Evolutionary conservation across 92 coral and sea anemone genomes (phyloP), one percentile per base, ranked within the genome.

Genomic region (Hydrozoanthus gracilis): DNA sequence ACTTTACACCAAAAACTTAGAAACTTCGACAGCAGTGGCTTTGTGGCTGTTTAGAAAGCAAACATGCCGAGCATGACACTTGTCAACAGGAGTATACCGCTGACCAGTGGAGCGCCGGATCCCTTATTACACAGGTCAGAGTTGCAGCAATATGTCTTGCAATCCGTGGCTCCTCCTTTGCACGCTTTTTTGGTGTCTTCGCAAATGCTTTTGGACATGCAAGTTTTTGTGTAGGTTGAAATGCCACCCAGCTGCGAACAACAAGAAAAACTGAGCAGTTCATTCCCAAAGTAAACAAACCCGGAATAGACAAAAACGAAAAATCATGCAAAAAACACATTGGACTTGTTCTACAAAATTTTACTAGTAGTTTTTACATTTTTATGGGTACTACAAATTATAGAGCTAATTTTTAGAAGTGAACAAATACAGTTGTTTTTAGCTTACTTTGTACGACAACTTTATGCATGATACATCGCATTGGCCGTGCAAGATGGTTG

Each of bases 61-160:
- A 77, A 77, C 44, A 77, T 2, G 45, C 65, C 49, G 3, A 55
- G 47, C 18, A 77, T 7, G 7, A 55, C 82, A 77, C 82, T 77
- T 55, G 51, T 54, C 4, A 77, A 61, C 14, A 77, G 58, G 9
- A 77, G 82, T 39, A 77, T 13, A 3, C 82, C 66, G 82, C 82
- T 77, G 82, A 55, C 8, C 68, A 77, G 68, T 1, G 48, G 82
- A 54, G 64, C 49, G n/a, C 51, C 76, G 49, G 67, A 18, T 27
- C 82, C 82, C 39, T 52, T 77, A 66, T 77, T 77, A 44, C 82
- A 77, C 10, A 77, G 68, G 68, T 77, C 68, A 8, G 82, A 52
- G 18, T 51, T 8, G 65, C 82, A 76, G 82, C 82, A 76, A 66
- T 52, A 27, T 44, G 56, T 6, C 4, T 77, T 12, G 65, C 67